phyloP scores from a whole-genome alignment of 2,113 vertebrate species.

The Mola mola region DNA sequence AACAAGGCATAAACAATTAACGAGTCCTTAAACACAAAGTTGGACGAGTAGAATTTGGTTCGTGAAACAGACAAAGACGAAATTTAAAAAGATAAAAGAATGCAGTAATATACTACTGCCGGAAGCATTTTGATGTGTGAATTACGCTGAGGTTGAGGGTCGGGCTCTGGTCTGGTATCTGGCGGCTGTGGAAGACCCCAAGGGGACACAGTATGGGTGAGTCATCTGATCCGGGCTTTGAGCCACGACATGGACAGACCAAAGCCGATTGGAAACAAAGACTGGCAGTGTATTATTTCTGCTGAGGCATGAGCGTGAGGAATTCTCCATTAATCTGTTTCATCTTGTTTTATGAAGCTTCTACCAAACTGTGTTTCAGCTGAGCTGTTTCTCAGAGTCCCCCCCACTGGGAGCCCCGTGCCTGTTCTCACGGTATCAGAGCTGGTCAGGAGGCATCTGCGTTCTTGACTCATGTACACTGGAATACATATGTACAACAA shows the following conservation, averaged over 20 bases:
- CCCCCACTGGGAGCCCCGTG: conserved; percentile 35
- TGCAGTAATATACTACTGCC: neutral
- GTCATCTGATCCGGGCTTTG: conserved; percentile 61
- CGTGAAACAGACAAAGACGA: neutral
- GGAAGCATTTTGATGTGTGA: conserved; percentile 26
- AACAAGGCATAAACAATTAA: conserved; percentile 51
- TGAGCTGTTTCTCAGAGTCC: conserved; percentile 36
- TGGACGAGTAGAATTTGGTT: conserved; percentile 17
- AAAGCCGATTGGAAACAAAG: conserved; percentile 63
- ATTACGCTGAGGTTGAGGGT: conserved; percentile 19
- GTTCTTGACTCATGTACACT: conserved; percentile 8
- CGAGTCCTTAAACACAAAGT: conserved; percentile 40
- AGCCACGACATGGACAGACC: conserved; percentile 35
- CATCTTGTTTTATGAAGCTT: conserved; percentile 43
- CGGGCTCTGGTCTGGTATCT: conserved; percentile 57
- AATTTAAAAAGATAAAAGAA: neutral
- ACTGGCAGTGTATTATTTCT: conserved; percentile 45
- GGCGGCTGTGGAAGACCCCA: conserved; percentile 41
- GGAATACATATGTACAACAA: too few species aligned
- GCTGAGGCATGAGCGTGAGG: conserved; percentile 42
- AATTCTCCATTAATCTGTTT: conserved; percentile 55
- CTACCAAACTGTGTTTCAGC: conserved; percentile 9
- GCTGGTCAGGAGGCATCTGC: conserved; percentile 23
- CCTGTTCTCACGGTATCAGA: conserved; percentile 26
- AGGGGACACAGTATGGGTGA: conserved; percentile 57